Percentiles rank a stretch among this genome's conserved stretches.
These are phyloP conservation scores for Hydrozoanthus tunicans DNA, from an alignment of 64 coral and sea anemone species.

Conservation along the genomic window DNA sequence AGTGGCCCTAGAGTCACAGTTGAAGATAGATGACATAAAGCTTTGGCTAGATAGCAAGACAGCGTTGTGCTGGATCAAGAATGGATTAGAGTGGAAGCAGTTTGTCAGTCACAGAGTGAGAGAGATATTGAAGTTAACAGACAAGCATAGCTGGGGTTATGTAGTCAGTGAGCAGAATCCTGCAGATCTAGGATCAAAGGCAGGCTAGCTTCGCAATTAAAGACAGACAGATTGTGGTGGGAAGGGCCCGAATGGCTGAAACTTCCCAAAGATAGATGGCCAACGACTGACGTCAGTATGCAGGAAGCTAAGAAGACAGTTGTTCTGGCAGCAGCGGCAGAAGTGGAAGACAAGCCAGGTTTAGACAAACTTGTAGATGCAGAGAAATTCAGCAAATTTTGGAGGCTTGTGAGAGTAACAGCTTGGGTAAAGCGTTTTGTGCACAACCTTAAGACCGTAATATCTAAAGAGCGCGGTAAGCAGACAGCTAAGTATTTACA, in stretches of 20 bases:
- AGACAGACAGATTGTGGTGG: conserved; percentile 31
- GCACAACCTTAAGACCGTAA: background rate
- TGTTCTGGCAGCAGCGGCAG: conserved; percentile 8
- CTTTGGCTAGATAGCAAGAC: conserved; percentile 46
- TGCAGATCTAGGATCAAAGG: conserved; percentile 24
- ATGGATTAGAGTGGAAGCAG: conserved; percentile 8
- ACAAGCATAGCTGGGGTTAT: conserved; percentile 30
- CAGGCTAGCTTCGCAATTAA: conserved; percentile 22
- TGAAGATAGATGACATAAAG: background rate
- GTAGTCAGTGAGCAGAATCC: background rate
- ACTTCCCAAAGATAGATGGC: conserved; percentile 36
- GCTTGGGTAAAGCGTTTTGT: conserved; percentile 62
- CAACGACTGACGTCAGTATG: background rate
- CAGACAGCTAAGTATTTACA: background rate
- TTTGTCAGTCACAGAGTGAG: conserved; percentile 24
- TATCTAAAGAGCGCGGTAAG: background rate
- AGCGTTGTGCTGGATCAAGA: conserved; percentile 29
- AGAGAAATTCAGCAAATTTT: conserved; percentile 27
- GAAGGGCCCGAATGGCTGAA: conserved; percentile 31
- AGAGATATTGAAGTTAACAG: conserved; percentile 31
- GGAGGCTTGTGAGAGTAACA: conserved; percentile 39
- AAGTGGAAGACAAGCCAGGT: background rate
- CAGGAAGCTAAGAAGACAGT: conserved; percentile 53
- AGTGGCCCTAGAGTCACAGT: background rate
- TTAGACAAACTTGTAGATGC: background rate